phyloP scores from a whole-genome alignment of 1,140 invertebrate species.

The Phenacoccus solenopsis region DNA sequence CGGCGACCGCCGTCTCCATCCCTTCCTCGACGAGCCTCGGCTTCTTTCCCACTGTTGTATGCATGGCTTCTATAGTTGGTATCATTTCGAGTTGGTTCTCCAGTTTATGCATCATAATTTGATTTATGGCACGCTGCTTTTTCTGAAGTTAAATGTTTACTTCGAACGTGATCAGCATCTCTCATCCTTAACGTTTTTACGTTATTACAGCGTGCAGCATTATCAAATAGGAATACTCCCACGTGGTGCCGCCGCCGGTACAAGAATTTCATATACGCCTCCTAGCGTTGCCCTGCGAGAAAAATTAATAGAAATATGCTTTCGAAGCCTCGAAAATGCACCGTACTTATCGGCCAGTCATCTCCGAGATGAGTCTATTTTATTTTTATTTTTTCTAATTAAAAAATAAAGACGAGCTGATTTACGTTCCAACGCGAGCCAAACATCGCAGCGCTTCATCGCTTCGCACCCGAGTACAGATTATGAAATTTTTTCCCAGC shows the following conservation, averaged over 20 bases:
- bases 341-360: too few relatives aligned
- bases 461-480: too few relatives aligned
- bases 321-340: neutral
- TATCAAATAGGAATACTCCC: constrained; percentile 1
- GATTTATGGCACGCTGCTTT: constrained; percentile 11
- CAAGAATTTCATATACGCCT: constrained; percentile 6
- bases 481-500: too few relatives aligned
- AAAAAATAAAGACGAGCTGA: too few relatives aligned
- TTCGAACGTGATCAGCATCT: neutral
- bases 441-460: too few relatives aligned
- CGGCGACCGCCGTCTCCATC: neutral
- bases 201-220: neutral
- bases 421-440: too few relatives aligned
- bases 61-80: neutral
- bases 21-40: neutral
- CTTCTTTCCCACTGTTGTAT: constrained; percentile 2
- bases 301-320: constrained; percentile 8
- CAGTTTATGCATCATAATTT: constrained; percentile 13
- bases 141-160: constrained; percentile 6
- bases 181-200: neutral
- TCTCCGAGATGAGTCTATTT: too few relatives aligned
- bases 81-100: constrained; percentile 7
- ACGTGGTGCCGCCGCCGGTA: neutral
- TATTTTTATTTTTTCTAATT: too few relatives aligned
- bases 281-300: constrained; percentile 7